A percentile compares a stretch with the other conserved stretches of the same genome.
Evolutionary conservation across 2,113 vertebrate species (phyloP).

Genomic region (Macrotis lagotis): DNA sequence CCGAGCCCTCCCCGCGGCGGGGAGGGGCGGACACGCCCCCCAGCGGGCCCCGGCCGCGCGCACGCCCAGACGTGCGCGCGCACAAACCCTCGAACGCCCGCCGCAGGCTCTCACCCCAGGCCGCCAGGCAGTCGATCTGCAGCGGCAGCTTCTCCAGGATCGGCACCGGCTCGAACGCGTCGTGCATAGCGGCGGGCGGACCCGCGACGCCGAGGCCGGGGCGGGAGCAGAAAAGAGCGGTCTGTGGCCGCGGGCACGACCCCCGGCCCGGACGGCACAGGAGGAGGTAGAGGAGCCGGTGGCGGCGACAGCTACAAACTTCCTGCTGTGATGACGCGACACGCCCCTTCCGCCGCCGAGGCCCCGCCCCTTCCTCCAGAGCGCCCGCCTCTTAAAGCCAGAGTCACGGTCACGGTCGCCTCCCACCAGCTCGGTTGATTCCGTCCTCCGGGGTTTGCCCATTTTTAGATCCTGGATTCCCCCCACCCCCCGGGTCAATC

Average conservation of each 20-base stretch:
- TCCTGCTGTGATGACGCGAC: slow-evolving; percentile 52
- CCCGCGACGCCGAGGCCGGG: background rate
- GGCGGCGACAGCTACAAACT: slow-evolving; percentile 47
- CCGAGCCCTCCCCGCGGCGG: too few species aligned
- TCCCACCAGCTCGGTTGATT: background rate
- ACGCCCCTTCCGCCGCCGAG: slow-evolving; percentile 52
- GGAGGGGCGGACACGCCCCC: too few species aligned
- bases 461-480: background rate
- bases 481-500: background rate
- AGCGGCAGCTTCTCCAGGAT: slow-evolving; percentile 97
- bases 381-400: fast-evolving
- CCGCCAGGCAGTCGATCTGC: slow-evolving; percentile 96
- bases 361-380: fast-evolving
- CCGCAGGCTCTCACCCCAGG: slow-evolving; percentile 93
- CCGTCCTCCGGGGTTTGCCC: background rate
- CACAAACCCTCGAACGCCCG: too few species aligned
- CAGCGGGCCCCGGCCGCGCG: too few species aligned
- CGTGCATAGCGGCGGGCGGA: slow-evolving; percentile 88
- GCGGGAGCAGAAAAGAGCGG: background rate
- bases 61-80: too few species aligned
- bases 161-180: slow-evolving; percentile 94
- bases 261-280: slow-evolving; percentile 51
- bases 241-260: slow-evolving; percentile 22
- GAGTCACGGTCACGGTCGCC: fast-evolving
- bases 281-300: fast-evolving